Evolutionary conservation across 1,140 invertebrate species (phyloP).

Genomic region (Muscidifurax raptorellus): DNA sequence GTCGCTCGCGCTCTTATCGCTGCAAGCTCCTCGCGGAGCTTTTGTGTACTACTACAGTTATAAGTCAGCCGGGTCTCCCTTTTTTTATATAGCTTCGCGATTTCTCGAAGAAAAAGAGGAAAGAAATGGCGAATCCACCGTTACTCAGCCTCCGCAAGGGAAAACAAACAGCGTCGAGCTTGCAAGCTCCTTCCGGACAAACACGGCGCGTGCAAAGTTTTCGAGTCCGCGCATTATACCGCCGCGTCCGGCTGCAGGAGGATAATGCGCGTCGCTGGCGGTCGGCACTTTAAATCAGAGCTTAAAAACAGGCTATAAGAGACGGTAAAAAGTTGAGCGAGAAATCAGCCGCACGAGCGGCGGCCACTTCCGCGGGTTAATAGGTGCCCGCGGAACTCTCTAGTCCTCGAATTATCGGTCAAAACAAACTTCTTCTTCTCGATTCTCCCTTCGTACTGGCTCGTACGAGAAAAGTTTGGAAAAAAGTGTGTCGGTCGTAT

Average conservation of each 20-base stretch:
- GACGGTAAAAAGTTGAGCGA: slow-evolving; percentile 15
- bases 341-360: slow-evolving; percentile 15
- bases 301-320: background rate
- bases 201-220: background rate
- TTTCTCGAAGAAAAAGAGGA: background rate
- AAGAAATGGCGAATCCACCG: background rate
- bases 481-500: background rate
- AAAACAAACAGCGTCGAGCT: background rate
- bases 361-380: background rate
- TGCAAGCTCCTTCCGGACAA: background rate
- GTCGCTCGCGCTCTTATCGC: slow-evolving; percentile 7
- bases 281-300: slow-evolving; percentile 3
- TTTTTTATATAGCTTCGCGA: background rate
- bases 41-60: background rate
- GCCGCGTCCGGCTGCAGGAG: background rate
- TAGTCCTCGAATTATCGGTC: background rate
- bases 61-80: background rate
- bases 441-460: too few species aligned
- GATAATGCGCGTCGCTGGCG: background rate
- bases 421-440: background rate
- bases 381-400: background rate
- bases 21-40: background rate
- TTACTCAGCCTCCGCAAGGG: background rate
- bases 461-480: background rate
- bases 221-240: background rate